phyloP scores from a whole-genome alignment of 37 sponge, comb jelly and placozoan species.

The Halichondria panicea region DNA sequence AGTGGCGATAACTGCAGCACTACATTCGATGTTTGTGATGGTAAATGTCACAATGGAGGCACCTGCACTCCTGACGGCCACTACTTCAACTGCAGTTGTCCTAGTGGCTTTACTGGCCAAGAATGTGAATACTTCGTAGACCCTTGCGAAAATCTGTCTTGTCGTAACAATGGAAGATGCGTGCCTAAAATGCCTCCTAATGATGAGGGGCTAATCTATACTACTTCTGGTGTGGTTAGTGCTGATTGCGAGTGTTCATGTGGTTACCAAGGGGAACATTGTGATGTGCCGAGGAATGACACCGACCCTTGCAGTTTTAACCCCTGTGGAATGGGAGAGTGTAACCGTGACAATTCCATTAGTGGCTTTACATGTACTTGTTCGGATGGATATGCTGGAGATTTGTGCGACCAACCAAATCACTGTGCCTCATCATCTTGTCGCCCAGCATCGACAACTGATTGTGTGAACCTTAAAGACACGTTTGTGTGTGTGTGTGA shows the following conservation, averaged over 20 bases:
- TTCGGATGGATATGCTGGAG: background rate
- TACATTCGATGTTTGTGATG: slow-evolving; percentile 29
- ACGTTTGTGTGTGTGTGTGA: slow-evolving; percentile 29
- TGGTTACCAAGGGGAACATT: background rate
- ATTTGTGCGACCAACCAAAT: slow-evolving; percentile 7
- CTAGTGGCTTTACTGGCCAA: slow-evolving; percentile 24
- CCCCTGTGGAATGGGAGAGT: background rate
- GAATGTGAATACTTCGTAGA: slow-evolving; percentile 28
- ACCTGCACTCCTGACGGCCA: slow-evolving; percentile 26
- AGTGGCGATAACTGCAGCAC: slow-evolving; percentile 50
- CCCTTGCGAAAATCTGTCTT: slow-evolving; percentile 6
- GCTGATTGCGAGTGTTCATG: slow-evolving; percentile 13
- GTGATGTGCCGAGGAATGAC: background rate
- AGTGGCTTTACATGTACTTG: background rate
- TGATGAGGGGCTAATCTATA: background rate
- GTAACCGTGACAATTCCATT: background rate
- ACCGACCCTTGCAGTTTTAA: background rate
- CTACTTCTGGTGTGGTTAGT: slow-evolving; percentile 3
- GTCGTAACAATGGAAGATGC: slow-evolving; percentile 37
- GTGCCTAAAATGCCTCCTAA: background rate
- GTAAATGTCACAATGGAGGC: slow-evolving; percentile 42
- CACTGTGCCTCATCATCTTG: background rate
- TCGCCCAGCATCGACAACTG: background rate
- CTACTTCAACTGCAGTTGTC: slow-evolving; percentile 47
- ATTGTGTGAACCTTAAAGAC: background rate